Base-by-base conservation (phyloP, 1,140 invertebrate genomes). In the Hermetia illucens region DNA sequence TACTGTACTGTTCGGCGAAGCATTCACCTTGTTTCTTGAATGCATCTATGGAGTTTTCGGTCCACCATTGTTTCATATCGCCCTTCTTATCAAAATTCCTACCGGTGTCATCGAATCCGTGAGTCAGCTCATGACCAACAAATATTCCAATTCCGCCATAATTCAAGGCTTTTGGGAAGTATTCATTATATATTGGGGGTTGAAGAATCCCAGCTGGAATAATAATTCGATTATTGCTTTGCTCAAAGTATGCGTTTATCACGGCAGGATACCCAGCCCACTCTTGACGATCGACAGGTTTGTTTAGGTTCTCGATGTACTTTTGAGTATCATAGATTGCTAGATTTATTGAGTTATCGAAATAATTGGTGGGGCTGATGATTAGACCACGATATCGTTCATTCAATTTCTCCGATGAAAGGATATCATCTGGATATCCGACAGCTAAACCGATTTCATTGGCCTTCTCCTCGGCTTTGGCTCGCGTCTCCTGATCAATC, bases 1-100 rank as follows among this genome's bases (percentile, higher is more conserved):
- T 25, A 13, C 52, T 58, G 49, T 95, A 97, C 47, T 95, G 88
- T 21, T 88, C 67, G n/a, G 94, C 69, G 45, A 94, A 90, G 53
- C 92, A 96, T 36, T 81, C 62, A 0, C 79, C 76, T 46, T 76
- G 76, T 21, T 84, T 69, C 24, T 75, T 66, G 42, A 78, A 87
- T 13, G 61, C 61, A 1, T 61, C 42, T 25, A 77, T 66, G 0
- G 79, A 82, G 2, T 63, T 53, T 25, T 80, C 72, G 1, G 76
- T 77, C 90, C 91, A 97, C 87, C 89, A 95, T 41, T 79, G 72
- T 12, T 71, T 54, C 10, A 74, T 57, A 49, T 83, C 77, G 0
- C 82, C 82, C 45, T 75, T 62, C 43, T 75, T 74, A 45, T 86
- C 79, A 43, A 71, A 82, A 41, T 94, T 81, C 15, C 92, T 74